Percentiles rank a stretch among this genome's conserved stretches.
Conservation (phyloP, 2,888 invertebrate genomes). For the Machimus rusticus region DNA sequence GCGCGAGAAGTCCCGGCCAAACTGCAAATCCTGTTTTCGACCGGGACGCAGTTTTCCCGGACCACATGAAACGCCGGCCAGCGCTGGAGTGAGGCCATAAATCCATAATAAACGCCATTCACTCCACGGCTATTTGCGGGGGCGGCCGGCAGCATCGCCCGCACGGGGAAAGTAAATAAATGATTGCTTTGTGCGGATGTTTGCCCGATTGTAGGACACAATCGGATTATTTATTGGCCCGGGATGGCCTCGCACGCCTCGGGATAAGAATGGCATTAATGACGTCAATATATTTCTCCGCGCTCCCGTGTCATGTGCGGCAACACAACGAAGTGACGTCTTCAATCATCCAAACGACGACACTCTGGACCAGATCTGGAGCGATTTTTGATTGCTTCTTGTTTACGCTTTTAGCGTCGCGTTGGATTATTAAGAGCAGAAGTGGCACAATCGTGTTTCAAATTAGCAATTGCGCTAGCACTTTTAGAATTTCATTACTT, state of each 20-base stretch:
- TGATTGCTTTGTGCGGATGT: constrained; percentile 46
- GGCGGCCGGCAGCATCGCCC: neutral
- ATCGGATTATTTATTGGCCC: constrained; percentile 48
- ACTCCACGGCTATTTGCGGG: constrained; percentile 45
- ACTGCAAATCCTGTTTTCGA: constrained; percentile 9
- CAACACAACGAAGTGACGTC: neutral
- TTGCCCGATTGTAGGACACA: constrained; percentile 39
- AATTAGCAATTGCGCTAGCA: too few relatives aligned
- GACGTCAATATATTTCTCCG: constrained; percentile 12
- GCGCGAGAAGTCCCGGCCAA: constrained; percentile 21
- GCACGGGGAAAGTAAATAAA: constrained; percentile 44
- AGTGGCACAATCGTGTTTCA: too few relatives aligned
- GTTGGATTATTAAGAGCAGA: too few relatives aligned
- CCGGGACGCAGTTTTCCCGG: neutral
- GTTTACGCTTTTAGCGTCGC: neutral
- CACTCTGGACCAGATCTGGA: neutral
- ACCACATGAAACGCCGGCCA: constrained; percentile 17
- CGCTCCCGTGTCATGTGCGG: neutral
- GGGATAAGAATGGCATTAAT: constrained; percentile 44
- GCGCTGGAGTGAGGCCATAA: constrained; percentile 44
- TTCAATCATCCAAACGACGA: neutral
- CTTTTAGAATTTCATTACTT: too few relatives aligned
- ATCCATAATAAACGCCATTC: constrained; percentile 48
- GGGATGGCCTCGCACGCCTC: constrained; percentile 34
- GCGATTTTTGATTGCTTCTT: neutral